Evolutionary conservation across 2,888 invertebrate genomes (phyloP), one percentile per base, ranked within the genome.

Genomic region (Rambutsinella grinnellia): DNA sequence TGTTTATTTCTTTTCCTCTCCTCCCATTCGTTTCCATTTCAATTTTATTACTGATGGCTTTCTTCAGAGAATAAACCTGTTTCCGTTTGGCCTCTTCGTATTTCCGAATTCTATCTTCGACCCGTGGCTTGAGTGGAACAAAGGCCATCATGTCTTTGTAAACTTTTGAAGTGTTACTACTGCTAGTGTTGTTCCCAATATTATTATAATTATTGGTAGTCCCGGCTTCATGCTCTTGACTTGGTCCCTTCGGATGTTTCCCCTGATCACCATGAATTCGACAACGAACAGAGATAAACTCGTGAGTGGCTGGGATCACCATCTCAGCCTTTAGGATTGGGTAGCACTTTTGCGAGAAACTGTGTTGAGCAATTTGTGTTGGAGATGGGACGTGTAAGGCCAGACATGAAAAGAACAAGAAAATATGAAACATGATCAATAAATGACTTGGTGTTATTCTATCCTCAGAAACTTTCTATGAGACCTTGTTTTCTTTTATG

Each of bases 101-200:
- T 86, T 63, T 53, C 82, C 15, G 77, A 74, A 85, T 56, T 80
- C 68, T 28, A 54, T 61, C 63, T 61, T 72, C 78, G 6, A 84
- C 84, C 13, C 76, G 57, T 1, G 83, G 76, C 82, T 89, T 87
- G 5, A 76, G 36, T 3, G 89, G 90, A 13, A 92, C 89, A 84
- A 92, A 92, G 26, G 90, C 86, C 85, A 92, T 92, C 84, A 90
- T 93, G 84, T 94, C 93, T 82, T 89, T 89, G 85, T 76, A 63
- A 17, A 57, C 51, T 62, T 47, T 72, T 93, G 36, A 51, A 24
- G 8, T 44, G 44, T n/a, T 47, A 23, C 6, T 21, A 47, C 44
- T 49, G 36, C 44, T 28, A 56, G 19, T 63, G 28, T 15, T 21
- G 3, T 5, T 56, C 17, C 13, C 36, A n/a, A 19, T 47, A 15